These are phyloP conservation scores for Caenorhabditis sp. DNA, from an alignment of 2,888 invertebrate species.

Conservation along the genomic window DNA sequence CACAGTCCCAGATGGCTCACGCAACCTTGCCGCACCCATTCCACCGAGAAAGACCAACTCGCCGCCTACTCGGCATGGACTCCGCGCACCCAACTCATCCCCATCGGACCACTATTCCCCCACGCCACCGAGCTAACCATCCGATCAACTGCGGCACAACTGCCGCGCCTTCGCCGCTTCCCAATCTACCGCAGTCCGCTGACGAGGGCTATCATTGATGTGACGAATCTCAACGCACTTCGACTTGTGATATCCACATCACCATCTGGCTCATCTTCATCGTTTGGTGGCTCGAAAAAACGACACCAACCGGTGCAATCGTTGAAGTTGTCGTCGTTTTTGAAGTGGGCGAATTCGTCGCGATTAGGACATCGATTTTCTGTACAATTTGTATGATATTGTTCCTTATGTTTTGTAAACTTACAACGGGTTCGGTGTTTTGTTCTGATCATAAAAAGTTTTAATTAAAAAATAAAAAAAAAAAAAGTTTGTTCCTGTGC, in stretches of 20 bases:
- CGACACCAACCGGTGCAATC: conserved; percentile 33
- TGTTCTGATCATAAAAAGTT: too few species aligned
- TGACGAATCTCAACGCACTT: conserved; percentile 29
- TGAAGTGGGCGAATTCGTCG: conserved; percentile 32
- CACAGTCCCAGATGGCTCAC: conserved; percentile 29
- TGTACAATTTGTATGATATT: conserved; percentile 37
- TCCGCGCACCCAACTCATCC: conserved; percentile 47
- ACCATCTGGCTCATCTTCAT: not conserved
- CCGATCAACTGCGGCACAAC: conserved; percentile 43
- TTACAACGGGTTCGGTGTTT: too few species aligned
- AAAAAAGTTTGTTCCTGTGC: too few species aligned
- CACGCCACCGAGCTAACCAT: conserved; percentile 46
- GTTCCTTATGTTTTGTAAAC: too few species aligned
- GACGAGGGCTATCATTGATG: conserved; percentile 30
- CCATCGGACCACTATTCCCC: conserved; percentile 46
- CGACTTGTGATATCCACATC: conserved; percentile 40
- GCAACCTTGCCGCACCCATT: conserved; percentile 24
- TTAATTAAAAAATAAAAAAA: too few species aligned
- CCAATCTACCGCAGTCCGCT: conserved; percentile 42
- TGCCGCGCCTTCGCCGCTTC: conserved; percentile 48
- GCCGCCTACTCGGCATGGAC: conserved; percentile 41
- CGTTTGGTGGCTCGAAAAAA: not conserved
- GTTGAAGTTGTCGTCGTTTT: conserved; percentile 33
- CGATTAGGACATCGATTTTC: conserved; percentile 32
- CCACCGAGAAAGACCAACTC: conserved; percentile 30